These are phyloP conservation scores for Pyrrhia umbra DNA, from an alignment of 2,888 invertebrate genomes.

Conservation along the genomic window DNA sequence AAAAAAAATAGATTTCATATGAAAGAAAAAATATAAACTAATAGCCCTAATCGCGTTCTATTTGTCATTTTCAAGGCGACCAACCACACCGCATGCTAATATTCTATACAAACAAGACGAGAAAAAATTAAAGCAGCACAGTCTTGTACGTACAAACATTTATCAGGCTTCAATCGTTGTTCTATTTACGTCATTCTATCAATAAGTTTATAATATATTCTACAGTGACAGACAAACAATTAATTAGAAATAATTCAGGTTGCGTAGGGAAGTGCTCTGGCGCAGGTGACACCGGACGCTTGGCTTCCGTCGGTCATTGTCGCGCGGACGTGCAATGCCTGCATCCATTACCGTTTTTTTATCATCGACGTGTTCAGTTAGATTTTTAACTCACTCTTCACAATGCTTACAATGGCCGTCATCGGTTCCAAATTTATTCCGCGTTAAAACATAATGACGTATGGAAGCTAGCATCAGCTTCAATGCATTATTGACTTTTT, in stretches of 20 bases:
- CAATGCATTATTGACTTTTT: conserved; percentile 12
- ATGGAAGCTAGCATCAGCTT: conserved; percentile 10
- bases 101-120: conserved; percentile 28
- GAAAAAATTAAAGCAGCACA: conserved; percentile 46
- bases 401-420: conserved; percentile 41
- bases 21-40: conserved; percentile 16
- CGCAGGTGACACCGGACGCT: conserved; percentile 72
- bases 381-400: conserved; percentile 47
- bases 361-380: conserved; percentile 38
- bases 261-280: conserved; percentile 68
- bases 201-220: conserved; percentile 50
- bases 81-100: conserved; percentile 28
- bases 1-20: not conserved
- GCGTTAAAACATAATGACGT: conserved; percentile 41
- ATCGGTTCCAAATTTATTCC: conserved; percentile 42
- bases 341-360: conserved; percentile 56
- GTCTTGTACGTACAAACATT: conserved; percentile 34
- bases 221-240: conserved; percentile 52
- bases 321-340: conserved; percentile 66
- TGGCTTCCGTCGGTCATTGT: conserved; percentile 77
- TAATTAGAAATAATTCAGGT: conserved; percentile 66
- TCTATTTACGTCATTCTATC: conserved; percentile 45
- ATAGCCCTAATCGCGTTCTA: conserved; percentile 5
- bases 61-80: conserved; percentile 16
- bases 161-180: conserved; percentile 28